Percentiles rank a stretch among this genome's conserved stretches.
These are phyloP conservation scores for Selenia dentaria DNA, from an alignment of 2,888 invertebrate species.

Conservation along the genomic window DNA sequence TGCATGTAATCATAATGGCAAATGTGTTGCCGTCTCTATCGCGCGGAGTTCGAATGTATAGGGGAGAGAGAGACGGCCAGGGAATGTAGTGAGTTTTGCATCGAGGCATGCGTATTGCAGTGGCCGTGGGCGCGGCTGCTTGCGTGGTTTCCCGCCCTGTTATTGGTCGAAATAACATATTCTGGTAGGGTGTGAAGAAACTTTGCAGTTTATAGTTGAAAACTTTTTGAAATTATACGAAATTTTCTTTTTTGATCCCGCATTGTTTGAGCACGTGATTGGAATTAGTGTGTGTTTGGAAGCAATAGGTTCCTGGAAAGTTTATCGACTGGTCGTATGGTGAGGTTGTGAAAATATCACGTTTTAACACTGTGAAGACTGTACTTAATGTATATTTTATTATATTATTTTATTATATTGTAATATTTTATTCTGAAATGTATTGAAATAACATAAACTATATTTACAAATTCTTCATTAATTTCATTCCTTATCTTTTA, in stretches of 20 bases:
- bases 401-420: too few relatives aligned
- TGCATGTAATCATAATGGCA: constrained; percentile 72
- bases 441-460: too few relatives aligned
- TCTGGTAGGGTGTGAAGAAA: constrained; percentile 72
- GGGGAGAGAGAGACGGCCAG: constrained; percentile 58
- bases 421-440: too few relatives aligned
- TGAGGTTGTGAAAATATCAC: too few relatives aligned
- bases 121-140: constrained; percentile 69
- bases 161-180: constrained; percentile 63
- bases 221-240: constrained; percentile 66
- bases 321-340: constrained; percentile 1
- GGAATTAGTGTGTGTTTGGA: constrained; percentile 35
- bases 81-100: constrained; percentile 55
- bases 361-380: too few relatives aligned
- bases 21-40: constrained; percentile 55
- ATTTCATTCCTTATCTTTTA: too few relatives aligned
- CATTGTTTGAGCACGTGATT: constrained; percentile 49
- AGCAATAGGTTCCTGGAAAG: constrained; percentile 11
- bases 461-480: too few relatives aligned
- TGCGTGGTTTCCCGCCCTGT: constrained; percentile 55
- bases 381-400: too few relatives aligned
- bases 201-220: constrained; percentile 67
- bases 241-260: constrained; percentile 46
- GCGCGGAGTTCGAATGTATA: constrained; percentile 33
- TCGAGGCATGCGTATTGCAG: constrained; percentile 78